These are phyloP conservation scores for Leptonema lineaticorne DNA, from an alignment of 1,140 invertebrate genomes.

Conservation along the genomic window DNA sequence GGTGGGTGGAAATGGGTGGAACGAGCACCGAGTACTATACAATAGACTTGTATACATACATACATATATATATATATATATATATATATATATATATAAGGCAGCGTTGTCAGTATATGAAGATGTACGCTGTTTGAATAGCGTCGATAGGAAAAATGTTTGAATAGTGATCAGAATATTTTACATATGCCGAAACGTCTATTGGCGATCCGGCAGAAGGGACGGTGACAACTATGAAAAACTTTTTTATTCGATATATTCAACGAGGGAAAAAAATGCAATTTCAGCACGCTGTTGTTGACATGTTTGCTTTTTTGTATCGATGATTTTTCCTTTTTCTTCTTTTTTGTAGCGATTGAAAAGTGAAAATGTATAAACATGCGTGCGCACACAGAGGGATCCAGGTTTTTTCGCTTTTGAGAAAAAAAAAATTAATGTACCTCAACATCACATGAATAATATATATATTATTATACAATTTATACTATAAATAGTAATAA, in stretches of 20 bases:
- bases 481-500: too few species aligned
- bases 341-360: background rate
- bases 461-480: too few species aligned
- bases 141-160: slow-evolving; percentile 34
- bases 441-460: too few species aligned
- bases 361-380: background rate
- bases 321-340: background rate
- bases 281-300: slow-evolving; percentile 14
- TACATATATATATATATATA: too few species aligned
- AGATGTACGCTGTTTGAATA: slow-evolving; percentile 29
- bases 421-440: too few species aligned
- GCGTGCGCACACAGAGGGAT: too few species aligned
- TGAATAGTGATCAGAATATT: slow-evolving; percentile 35
- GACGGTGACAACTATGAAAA: background rate
- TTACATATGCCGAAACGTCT: slow-evolving; percentile 14
- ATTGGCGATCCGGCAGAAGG: background rate
- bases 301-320: slow-evolving; percentile 17
- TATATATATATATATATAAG: too few species aligned
- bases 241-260: slow-evolving; percentile 24
- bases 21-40: background rate
- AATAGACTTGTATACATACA: too few species aligned
- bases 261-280: slow-evolving; percentile 18
- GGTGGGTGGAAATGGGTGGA: slow-evolving; percentile 1
- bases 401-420: too few species aligned
- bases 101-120: slow-evolving; percentile 15